A percentile compares a stretch with the other conserved stretches of the same genome.
Conservation (phyloP, 2,113 vertebrate species). For the Ceuthmochares aereus region DNA sequence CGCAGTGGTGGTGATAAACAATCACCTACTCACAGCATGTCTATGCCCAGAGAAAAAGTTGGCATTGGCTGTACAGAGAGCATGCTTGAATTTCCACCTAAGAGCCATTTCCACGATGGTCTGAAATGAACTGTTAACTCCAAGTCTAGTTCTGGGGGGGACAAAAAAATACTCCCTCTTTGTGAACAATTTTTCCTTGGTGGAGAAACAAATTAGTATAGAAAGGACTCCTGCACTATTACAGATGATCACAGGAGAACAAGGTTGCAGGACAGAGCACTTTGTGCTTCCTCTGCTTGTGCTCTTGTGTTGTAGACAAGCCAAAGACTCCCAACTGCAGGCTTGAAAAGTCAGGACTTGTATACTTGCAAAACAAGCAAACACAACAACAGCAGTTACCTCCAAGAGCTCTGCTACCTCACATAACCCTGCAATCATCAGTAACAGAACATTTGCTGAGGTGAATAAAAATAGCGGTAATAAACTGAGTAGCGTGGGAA, state of each 20-base stretch:
- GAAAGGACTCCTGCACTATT: accelerated
- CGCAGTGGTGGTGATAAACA: accelerated
- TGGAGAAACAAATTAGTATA: background rate
- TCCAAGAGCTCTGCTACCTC: background rate
- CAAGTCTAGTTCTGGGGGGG: background rate
- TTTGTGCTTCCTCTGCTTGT: accelerated
- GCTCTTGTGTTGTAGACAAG: background rate
- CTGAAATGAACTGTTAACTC: background rate
- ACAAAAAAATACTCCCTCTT: accelerated
- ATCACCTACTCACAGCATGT: background rate
- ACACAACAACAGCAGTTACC: background rate
- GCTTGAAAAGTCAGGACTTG: background rate
- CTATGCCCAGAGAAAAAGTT: background rate
- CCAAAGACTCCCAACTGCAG: background rate
- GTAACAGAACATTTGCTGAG: background rate
- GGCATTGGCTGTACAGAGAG: background rate
- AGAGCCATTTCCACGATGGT: background rate
- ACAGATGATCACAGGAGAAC: background rate
- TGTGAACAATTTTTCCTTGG: background rate
- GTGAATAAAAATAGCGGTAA: background rate
- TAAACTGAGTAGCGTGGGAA: background rate
- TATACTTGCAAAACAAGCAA: background rate
- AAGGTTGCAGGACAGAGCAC: background rate
- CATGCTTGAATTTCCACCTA: background rate
- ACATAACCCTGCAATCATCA: background rate